Base-by-base conservation (phyloP, 2,888 invertebrate genomes). In the Iphiclides podalirius region DNA sequence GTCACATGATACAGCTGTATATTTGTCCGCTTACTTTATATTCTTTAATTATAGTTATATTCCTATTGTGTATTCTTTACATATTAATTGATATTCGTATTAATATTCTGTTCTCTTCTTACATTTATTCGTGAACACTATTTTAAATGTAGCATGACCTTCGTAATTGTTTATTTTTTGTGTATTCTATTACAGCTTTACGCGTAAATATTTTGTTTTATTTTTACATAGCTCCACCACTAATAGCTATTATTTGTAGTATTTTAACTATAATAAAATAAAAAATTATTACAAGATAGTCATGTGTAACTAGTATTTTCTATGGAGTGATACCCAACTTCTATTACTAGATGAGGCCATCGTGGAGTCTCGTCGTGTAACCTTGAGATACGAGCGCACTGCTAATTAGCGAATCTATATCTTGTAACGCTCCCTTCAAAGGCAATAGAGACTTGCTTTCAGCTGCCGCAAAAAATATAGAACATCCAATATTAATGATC, bases 181-280 rank as follows among this genome's bases (percentile, higher is more conserved):
- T 55, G 43, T 55, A 48, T 60, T 63, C 63, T 67, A 73, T 75
- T 75, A 75, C 65, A 75, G 71, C 66, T 64, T 67, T 65, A 48
- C 47, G 51, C 54, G 54, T 55, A 55, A 58, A 58, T 59, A 45
- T 58, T 67, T 74, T 70, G 73, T 75, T 75, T 75, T 67, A 72
- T 75, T 75, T 71, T 50, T 48, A 36, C 13, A 23, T 35, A 36
- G 12, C 17, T n/a, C n/a, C n/a, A 33, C 12, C 11, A 12, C 20
- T 12, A 17, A 12, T 42, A 17, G 33, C 15, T 39, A 6, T 14
- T 40, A 40, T 28, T 28, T 33, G 16, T 34, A 41, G 41, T 31
- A 33, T 12, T 15, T 12, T 31, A 4, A n/a, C 13, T 20, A 17
- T 17, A 11, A 39, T 39, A 39, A 23, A 23, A 39, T 15, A 12